A percentile compares a stretch with the other conserved stretches of the same genome.
Conservation (phyloP, 2,113 vertebrate species). For the Gymnarchus niloticus region DNA sequence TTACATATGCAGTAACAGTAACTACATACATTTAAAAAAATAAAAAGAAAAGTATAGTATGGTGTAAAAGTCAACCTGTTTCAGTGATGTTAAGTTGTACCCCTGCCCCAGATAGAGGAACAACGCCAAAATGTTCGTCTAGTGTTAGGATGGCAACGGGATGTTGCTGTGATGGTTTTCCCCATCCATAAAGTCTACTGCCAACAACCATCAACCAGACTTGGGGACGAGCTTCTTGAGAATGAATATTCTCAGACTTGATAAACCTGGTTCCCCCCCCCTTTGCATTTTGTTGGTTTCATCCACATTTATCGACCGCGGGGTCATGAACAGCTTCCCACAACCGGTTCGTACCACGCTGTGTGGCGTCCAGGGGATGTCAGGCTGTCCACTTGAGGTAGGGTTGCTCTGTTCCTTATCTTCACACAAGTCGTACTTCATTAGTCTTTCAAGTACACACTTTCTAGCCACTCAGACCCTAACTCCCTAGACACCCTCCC, state of each 20-base stretch:
- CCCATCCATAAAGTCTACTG: neutral
- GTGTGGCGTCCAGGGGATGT: neutral
- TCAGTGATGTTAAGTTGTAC: slow-evolving; percentile 12
- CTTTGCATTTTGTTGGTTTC: neutral
- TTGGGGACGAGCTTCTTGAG: neutral
- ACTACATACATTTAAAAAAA: slow-evolving; percentile 9
- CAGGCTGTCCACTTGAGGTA: neutral
- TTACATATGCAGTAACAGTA: slow-evolving; percentile 16
- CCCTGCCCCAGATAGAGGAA: neutral
- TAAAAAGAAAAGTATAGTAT: neutral
- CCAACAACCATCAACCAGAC: neutral
- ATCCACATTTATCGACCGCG: no score
- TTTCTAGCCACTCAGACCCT: neutral
- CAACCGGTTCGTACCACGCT: neutral
- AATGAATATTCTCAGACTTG: neutral
- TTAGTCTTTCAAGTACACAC: neutral
- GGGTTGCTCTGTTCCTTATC: neutral
- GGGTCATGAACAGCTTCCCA: neutral
- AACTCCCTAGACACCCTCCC: neutral
- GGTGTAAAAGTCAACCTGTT: slow-evolving; percentile 9
- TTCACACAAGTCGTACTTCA: neutral
- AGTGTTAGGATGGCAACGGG: neutral
- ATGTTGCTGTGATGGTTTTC: neutral
- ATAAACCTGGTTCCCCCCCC: neutral
- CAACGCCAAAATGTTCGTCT: neutral